Conservation (phyloP, 1,140 invertebrate species). For the Hylyphantes graminicola region DNA sequence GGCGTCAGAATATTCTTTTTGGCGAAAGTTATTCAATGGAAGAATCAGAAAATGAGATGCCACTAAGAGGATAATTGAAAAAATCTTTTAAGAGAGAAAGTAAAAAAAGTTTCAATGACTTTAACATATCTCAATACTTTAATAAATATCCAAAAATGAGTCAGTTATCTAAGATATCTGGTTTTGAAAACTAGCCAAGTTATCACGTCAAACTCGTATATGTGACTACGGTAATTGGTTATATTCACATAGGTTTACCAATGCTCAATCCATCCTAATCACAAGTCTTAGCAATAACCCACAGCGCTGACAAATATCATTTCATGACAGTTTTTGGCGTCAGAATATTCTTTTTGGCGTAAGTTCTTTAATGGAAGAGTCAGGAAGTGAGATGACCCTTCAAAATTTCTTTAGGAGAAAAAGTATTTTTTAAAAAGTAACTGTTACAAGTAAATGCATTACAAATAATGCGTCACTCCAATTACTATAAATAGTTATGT, state of each 20-base stretch:
- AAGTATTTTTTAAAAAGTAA: conserved; percentile 43
- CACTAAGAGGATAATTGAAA: neutral
- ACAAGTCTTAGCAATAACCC: no score
- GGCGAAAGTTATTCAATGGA: neutral
- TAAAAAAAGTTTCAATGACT: conserved; percentile 22
- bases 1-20: neutral
- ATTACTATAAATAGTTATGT: no score
- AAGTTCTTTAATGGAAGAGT: neutral
- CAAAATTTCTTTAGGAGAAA: conserved; percentile 17
- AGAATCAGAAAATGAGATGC: conserved; percentile 12
- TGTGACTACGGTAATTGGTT: no score
- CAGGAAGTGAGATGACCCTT: conserved; percentile 13
- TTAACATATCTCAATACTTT: no score
- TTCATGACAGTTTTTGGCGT: neutral
- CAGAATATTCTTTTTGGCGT: neutral
- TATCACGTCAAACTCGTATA: no score
- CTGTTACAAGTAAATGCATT: no score
- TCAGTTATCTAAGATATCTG: no score
- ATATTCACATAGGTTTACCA: no score
- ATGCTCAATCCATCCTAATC: no score
- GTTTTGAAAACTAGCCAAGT: no score
- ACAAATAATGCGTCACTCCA: no score
- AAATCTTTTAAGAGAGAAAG: conserved; percentile 14
- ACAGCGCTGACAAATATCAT: conserved; percentile 15
- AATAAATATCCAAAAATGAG: no score